Conservation (phyloP, 2,113 vertebrate species). For the Tragelaphus scriptus region DNA sequence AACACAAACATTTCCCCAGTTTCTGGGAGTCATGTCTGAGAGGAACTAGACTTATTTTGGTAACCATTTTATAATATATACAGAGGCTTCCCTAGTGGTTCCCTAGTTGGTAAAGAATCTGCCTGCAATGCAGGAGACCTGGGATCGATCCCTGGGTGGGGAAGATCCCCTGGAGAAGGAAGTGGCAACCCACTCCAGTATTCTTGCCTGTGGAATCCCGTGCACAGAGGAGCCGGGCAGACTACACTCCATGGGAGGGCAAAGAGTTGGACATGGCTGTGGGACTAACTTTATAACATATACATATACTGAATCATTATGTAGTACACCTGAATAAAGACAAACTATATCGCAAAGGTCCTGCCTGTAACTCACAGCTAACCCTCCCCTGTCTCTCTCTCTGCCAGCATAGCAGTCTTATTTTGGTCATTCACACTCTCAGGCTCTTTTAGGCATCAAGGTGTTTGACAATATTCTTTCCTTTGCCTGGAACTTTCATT, state of each 20-base stretch:
- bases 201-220: background rate
- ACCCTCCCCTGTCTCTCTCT: background rate
- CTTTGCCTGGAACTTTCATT: background rate
- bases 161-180: background rate
- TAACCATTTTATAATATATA: background rate
- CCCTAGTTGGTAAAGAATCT: background rate
- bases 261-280: background rate
- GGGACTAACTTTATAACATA: rapidly evolving
- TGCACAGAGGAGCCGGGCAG: background rate
- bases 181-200: background rate
- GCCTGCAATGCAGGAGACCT: background rate
- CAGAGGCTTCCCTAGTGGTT: background rate
- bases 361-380: background rate
- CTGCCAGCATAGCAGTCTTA: background rate
- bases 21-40: background rate
- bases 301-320: background rate
- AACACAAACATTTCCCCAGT: background rate
- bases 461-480: background rate
- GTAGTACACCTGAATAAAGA: background rate
- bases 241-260: background rate
- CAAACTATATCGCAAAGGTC: background rate
- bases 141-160: background rate
- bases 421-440: background rate
- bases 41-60: background rate
- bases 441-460: background rate